Evolutionary conservation across 2,113 vertebrate genomes (phyloP), one percentile per base, ranked within the genome.

Genomic region (Hydropotes inermis): DNA sequence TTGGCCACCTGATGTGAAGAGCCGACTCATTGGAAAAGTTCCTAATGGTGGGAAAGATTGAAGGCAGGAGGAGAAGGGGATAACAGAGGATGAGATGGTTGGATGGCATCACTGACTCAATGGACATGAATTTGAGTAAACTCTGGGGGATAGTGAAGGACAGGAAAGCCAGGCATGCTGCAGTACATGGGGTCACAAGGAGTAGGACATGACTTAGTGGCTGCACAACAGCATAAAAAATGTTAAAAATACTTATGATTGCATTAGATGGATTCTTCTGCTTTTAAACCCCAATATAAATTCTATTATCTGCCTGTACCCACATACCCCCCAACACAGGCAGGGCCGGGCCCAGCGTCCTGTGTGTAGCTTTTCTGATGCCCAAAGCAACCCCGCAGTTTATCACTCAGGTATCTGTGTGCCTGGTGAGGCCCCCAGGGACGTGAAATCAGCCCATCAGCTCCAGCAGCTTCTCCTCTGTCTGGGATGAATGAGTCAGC

Each of bases 381-480:
- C 45, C 36, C 45, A 23, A 10, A 45, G 4, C 2, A 30, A 19
- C 23, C 60, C 70, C 3, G 74, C 12, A 11, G 6, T 4, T 27
- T 3, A 15, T 28, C 30, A 28, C 0, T 0, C 3, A 47, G 43
- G 15, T 1, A 0, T 39, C 47, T n/a, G 12, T 1, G 70, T 43
- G 45, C 21, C 39, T 4, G 17, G 36, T 1, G 3, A 9, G 14
- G 16, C 15, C 9, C 39, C 6, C 7, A 15, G 0, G 12, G 12
- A 11, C 4, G 36, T 1, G 2, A 1, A 23, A 13, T 50, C 19
- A 45, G 4, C 5, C 27, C 7, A 5, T 25, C 50, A n/a, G 21
- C 54, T 7, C 55, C 47, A n/a, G 16, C 33, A 33, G 11, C 47
- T 2, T 3, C 12, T 23, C 54, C 2, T 28, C n/a, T 10, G 39